Evolutionary conservation across 2,113 vertebrate genomes (phyloP).

Genomic region (Neodon shergylaensis): DNA sequence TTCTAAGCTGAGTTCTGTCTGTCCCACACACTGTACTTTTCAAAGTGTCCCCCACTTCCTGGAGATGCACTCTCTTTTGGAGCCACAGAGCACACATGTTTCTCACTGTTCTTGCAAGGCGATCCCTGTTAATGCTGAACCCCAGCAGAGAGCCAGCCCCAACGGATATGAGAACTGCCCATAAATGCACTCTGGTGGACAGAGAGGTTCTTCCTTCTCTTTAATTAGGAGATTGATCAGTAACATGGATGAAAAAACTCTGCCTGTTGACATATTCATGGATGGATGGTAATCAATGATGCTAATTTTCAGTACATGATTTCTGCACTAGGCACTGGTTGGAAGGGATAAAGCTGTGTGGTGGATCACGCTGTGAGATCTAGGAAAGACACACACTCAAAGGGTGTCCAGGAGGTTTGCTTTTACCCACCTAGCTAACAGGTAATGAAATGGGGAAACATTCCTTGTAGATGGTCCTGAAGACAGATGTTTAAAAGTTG

Average conservation of each 20-base stretch:
- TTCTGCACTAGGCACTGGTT: too few species aligned
- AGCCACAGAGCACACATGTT: background rate
- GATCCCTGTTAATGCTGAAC: background rate
- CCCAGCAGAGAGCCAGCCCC: fast-evolving
- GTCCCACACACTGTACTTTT: background rate
- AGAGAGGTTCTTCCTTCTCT: background rate
- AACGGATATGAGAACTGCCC: background rate
- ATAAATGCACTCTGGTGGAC: background rate
- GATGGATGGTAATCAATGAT: background rate
- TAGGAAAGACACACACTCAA: too few species aligned
- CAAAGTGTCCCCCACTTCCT: background rate
- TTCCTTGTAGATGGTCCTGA: background rate
- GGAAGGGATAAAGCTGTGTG: background rate
- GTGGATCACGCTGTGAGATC: too few species aligned
- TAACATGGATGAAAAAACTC: constrained; percentile 54
- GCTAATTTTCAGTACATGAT: background rate
- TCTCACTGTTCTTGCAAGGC: background rate
- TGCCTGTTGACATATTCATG: background rate
- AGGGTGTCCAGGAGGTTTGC: background rate
- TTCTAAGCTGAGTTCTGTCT: background rate
- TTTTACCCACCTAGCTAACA: background rate
- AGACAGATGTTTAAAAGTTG: background rate
- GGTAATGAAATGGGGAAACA: background rate
- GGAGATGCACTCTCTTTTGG: background rate
- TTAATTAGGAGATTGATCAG: constrained; percentile 58